These are phyloP conservation scores for Cygnus atratus DNA, from an alignment of 2,113 vertebrate genomes.

Conservation along the genomic window DNA sequence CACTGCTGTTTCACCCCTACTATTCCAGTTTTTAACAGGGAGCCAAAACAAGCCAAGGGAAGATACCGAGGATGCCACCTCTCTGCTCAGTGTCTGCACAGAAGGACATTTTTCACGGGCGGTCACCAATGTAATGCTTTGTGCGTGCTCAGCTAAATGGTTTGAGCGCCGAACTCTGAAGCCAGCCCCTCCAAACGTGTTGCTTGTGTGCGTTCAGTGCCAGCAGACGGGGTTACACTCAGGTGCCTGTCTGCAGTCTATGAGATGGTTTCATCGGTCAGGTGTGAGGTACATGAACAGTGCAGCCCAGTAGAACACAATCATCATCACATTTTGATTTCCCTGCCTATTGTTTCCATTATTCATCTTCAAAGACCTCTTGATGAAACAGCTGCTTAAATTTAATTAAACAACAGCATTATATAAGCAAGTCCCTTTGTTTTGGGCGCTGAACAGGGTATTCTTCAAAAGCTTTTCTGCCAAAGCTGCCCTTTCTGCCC, in stretches of 20 bases:
- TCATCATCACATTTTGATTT: conserved; percentile 36
- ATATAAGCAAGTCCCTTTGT: conserved; percentile 61
- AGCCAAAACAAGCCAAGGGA: not conserved
- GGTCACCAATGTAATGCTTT: not conserved
- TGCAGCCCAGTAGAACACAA: not conserved
- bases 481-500: conserved; percentile 53
- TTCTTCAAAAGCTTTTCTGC: conserved; percentile 62
- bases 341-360: conserved; percentile 42
- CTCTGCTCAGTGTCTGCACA: fast-evolving
- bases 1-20: not conserved
- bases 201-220: not conserved
- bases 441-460: conserved; percentile 14
- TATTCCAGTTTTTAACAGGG: not conserved
- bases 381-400: conserved; percentile 64
- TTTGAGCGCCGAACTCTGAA: not conserved
- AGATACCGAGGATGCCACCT: not conserved
- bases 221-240: not conserved
- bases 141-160: not conserved
- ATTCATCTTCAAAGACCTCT: conserved; percentile 52
- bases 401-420: conserved; percentile 65
- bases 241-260: not conserved
- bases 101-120: not conserved
- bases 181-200: not conserved
- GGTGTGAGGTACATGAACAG: conserved; percentile 12
- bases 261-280: conserved; percentile 37